These are phyloP conservation scores for Sipunculus nudus DNA, from an alignment of 2,888 invertebrate genomes.

Conservation along the genomic window DNA sequence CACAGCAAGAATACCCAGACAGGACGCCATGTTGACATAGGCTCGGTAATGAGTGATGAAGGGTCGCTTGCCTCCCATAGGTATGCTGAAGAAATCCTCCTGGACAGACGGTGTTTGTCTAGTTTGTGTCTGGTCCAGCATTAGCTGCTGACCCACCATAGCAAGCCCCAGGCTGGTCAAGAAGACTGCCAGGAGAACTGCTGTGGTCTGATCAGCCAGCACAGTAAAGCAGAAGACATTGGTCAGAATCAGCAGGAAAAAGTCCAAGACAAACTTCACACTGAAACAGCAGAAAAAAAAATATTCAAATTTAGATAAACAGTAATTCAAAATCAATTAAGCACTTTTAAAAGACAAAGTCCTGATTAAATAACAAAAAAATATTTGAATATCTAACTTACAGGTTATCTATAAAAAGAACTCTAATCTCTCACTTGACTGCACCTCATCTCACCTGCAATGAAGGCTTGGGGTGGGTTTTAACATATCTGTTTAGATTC, in stretches of 20 bases:
- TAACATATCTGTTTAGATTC: too few relatives aligned
- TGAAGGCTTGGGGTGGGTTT: too few relatives aligned
- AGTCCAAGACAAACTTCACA: slow-evolving; percentile 42
- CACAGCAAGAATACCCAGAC: slow-evolving; percentile 87
- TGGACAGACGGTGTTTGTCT: not conserved
- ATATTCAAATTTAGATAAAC: not conserved
- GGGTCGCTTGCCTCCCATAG: slow-evolving; percentile 34
- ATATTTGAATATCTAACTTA: not conserved
- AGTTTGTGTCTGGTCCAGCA: not conserved
- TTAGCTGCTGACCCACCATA: not conserved
- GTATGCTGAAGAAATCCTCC: not conserved
- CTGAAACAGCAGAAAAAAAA: slow-evolving; percentile 30
- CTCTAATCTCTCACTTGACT: too few relatives aligned
- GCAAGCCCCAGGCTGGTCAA: not conserved
- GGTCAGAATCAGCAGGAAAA: slow-evolving; percentile 47
- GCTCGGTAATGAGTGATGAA: slow-evolving; percentile 58
- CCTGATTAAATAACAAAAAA: not conserved
- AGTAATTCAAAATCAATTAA: not conserved
- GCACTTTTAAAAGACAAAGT: not conserved
- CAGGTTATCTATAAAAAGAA: too few relatives aligned
- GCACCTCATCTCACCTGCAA: too few relatives aligned
- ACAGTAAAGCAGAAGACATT: slow-evolving; percentile 38
- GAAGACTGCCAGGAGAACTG: not conserved
- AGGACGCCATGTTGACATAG: slow-evolving; percentile 53
- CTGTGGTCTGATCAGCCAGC: slow-evolving; percentile 1